These are phyloP conservation scores for Capra hircus DNA, from an alignment of 2,113 vertebrate species.

Conservation along the genomic window DNA sequence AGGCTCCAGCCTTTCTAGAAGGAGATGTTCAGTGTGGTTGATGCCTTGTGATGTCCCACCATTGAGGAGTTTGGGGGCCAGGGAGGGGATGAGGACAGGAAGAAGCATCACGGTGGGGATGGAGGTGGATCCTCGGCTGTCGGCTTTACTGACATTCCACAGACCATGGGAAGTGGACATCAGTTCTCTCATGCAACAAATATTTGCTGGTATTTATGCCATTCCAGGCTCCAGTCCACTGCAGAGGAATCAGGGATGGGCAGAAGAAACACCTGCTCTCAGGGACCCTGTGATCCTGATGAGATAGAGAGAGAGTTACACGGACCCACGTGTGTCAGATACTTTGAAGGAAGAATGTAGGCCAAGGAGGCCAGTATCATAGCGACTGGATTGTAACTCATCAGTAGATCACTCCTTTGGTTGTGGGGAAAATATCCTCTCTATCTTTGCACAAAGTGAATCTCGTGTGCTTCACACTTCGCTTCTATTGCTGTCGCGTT, in stretches of 20 bases:
- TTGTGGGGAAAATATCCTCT: background rate
- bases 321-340: accelerated
- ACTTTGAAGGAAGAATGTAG: background rate
- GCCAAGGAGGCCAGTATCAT: accelerated
- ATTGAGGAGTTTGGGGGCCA: background rate
- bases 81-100: background rate
- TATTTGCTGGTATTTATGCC: background rate
- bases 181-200: background rate
- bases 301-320: background rate
- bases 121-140: background rate
- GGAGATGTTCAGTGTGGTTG: background rate
- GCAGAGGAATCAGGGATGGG: background rate
- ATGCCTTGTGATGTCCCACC: background rate
- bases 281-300: background rate
- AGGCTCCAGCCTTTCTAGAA: background rate
- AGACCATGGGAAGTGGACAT: background rate
- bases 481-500: background rate
- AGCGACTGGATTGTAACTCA: background rate
- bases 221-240: background rate
- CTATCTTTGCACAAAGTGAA: background rate
- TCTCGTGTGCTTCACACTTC: background rate
- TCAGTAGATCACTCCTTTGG: background rate
- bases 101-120: background rate
- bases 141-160: background rate
- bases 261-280: background rate